A percentile compares a stretch with the other conserved stretches of the same genome.
These are phyloP conservation scores for Uria lomvia DNA, from an alignment of 2,113 vertebrate genomes.

Conservation along the genomic window DNA sequence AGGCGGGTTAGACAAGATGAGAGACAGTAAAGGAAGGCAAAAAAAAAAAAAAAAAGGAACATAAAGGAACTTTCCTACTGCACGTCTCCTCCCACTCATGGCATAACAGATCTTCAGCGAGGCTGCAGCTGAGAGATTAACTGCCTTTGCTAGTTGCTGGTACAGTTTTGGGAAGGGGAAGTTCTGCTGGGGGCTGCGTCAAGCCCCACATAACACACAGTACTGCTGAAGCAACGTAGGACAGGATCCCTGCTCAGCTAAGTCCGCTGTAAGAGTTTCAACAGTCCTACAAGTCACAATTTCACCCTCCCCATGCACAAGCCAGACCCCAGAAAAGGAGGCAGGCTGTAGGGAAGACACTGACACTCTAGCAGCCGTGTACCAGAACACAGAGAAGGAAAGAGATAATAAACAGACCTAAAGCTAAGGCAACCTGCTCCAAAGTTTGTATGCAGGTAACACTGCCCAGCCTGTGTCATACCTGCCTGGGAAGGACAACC, in stretches of 20 bases:
- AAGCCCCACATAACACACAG: not conserved
- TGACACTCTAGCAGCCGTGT: not conserved
- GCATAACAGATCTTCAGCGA: not conserved
- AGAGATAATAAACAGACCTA: not conserved
- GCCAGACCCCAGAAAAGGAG: not conserved
- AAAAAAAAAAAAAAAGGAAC: not conserved
- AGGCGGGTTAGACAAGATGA: not conserved
- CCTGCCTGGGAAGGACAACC: not conserved
- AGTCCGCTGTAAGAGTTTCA: fast-evolving
- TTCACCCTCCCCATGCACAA: not conserved
- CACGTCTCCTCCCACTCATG: not conserved
- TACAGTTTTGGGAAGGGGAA: not conserved
- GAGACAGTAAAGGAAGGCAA: not conserved
- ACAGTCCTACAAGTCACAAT: not conserved
- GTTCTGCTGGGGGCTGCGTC: not conserved
- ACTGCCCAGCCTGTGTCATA: not conserved
- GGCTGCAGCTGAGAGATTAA: not conserved
- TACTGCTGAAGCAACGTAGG: not conserved
- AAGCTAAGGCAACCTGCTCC: not conserved
- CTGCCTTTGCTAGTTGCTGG: not conserved
- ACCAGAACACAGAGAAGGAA: not conserved
- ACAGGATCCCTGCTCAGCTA: not conserved
- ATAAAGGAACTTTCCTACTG: not conserved
- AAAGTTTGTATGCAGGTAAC: not conserved
- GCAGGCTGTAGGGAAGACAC: not conserved